These are phyloP conservation scores for Epizoanthus fatuus DNA, from an alignment of 92 coral and sea anemone species.

Conservation along the genomic window DNA sequence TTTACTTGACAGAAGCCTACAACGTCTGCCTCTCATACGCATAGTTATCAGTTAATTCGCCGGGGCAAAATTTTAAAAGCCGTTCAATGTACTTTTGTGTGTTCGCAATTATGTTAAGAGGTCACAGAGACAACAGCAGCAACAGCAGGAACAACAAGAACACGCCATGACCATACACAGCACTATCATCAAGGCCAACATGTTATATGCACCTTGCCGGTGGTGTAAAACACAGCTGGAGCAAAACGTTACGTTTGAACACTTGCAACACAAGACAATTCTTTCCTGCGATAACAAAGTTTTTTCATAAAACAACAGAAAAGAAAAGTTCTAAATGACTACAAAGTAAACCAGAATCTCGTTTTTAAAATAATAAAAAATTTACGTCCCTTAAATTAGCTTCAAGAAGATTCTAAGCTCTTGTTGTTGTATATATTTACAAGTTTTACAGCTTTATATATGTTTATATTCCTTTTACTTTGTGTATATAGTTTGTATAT, in stretches of 20 bases:
- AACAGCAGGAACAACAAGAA: constrained; percentile 2
- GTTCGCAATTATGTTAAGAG: background rate
- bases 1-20: too few species aligned
- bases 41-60: too few species aligned
- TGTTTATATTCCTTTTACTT: too few species aligned
- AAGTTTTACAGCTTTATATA: too few species aligned
- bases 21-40: too few species aligned
- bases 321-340: too few species aligned
- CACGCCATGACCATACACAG: background rate
- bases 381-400: too few species aligned
- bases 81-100: background rate
- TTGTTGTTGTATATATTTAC: too few species aligned
- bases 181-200: constrained; percentile 5
- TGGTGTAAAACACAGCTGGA: background rate
- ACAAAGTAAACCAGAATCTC: background rate
- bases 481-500: too few species aligned
- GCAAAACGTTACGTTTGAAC: background rate
- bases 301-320: too few species aligned
- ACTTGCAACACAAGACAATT: background rate
- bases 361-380: background rate
- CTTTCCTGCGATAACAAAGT: background rate
- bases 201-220: background rate
- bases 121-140: constrained; percentile 28
- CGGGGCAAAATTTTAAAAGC: too few species aligned
- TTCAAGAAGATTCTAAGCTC: too few species aligned